Conservation (phyloP, 2,797 vertebrate genomes). For the Rhynchotus rufescens region DNA sequence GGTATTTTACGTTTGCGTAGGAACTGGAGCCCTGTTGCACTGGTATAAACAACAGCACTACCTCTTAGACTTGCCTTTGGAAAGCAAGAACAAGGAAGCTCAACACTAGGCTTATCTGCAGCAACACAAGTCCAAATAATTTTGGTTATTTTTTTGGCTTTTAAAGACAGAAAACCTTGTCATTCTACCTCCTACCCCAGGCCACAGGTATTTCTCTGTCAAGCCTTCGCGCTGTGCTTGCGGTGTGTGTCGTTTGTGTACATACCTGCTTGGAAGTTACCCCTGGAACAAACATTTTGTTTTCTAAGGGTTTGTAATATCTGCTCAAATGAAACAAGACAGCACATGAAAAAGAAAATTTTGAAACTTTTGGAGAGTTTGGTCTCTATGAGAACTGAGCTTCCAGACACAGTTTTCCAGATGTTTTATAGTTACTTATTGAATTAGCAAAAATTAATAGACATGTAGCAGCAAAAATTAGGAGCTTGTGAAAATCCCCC, state of each 20-base stretch:
- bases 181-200: not conserved
- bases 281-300: not conserved
- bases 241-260: not conserved
- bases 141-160: not conserved
- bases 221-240: not conserved
- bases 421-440: not conserved
- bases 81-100: not conserved
- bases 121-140: not conserved
- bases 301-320: not conserved
- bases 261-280: not conserved
- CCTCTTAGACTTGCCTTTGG: not conserved
- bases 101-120: not conserved
- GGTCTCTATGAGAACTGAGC: not conserved
- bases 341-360: not conserved
- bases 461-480: not conserved
- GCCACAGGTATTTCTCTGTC: not conserved
- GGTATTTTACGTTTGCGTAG: not conserved
- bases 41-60: not conserved
- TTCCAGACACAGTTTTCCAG: not conserved
- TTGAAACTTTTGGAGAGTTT: not conserved
- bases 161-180: not conserved
- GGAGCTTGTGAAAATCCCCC: not conserved
- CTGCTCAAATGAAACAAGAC: not conserved
- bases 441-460: not conserved
- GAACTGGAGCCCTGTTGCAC: not conserved